These are phyloP conservation scores for Oncorhynchus tshawytscha DNA, from an alignment of 2,113 vertebrate genomes.

Conservation along the genomic window DNA sequence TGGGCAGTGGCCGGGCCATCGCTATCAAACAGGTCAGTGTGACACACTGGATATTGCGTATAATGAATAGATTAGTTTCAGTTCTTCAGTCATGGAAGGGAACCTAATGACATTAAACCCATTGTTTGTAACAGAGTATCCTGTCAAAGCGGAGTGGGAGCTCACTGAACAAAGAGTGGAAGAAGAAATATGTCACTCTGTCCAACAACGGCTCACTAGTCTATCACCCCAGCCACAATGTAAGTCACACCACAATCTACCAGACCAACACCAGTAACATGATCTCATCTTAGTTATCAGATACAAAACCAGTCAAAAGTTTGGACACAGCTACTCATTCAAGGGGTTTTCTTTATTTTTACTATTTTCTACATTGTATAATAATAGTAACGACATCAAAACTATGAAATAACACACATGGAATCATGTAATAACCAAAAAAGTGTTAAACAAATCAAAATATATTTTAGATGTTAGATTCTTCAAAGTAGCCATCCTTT, in stretches of 20 bases:
- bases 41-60: not conserved
- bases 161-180: conserved; percentile 98
- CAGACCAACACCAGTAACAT: not conserved
- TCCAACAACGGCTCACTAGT: conserved; percentile 87
- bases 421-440: no score
- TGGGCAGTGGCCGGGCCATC: conserved; percentile 75
- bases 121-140: conserved; percentile 77
- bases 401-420: no score
- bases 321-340: no score
- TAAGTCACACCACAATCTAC: conserved; percentile 65
- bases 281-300: no score
- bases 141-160: conserved; percentile 91
- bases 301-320: no score
- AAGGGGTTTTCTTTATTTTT: no score
- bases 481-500: no score
- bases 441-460: no score
- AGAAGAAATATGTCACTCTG: conserved; percentile 95
- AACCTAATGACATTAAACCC: not conserved
- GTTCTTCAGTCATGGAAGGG: not conserved
- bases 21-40: conserved; percentile 88
- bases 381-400: no score
- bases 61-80: conserved; percentile 20
- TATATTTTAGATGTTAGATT: no score
- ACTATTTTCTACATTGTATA: no score
- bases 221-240: conserved; percentile 91